Conservation (phyloP, 2,797 vertebrate species). For the Kryptopterus vitreolus region DNA sequence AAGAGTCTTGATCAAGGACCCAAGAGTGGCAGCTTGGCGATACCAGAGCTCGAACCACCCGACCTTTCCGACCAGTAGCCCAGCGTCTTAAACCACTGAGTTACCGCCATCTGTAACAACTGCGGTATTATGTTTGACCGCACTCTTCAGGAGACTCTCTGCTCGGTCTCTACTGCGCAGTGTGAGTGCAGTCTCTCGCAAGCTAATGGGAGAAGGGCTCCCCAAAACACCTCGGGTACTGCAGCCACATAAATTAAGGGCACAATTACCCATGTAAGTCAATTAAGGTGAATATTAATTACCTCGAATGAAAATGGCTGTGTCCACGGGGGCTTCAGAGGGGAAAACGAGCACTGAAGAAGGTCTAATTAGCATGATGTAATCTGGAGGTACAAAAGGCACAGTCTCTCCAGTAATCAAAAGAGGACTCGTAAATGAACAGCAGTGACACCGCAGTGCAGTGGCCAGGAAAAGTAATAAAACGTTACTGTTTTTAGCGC, state of each 20-base stretch:
- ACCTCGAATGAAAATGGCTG: conserved; percentile 35
- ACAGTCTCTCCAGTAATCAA: conserved; percentile 73
- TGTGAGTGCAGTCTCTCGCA: background rate
- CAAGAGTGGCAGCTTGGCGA: too few relatives aligned
- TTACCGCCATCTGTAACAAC: background rate
- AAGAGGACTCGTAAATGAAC: conserved; percentile 73
- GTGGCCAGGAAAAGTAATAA: conserved; percentile 44
- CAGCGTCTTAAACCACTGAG: too few relatives aligned
- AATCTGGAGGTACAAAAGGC: conserved; percentile 43
- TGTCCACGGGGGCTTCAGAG: conserved; percentile 36
- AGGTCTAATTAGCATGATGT: conserved; percentile 51
- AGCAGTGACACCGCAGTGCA: conserved; percentile 18
- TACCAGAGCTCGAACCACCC: too few relatives aligned
- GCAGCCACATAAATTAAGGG: conserved; percentile 46
- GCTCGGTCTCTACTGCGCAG: background rate
- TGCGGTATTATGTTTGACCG: background rate
- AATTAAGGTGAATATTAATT: conserved; percentile 56
- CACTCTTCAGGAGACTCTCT: background rate
- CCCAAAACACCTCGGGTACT: conserved; percentile 37
- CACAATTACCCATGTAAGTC: conserved; percentile 46
- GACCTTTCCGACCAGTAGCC: too few relatives aligned
- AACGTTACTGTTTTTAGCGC: conserved; percentile 34
- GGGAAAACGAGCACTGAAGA: conserved; percentile 41
- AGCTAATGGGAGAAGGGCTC: background rate
- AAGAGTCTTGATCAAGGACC: too few relatives aligned